Conservation (phyloP, 1,140 invertebrate genomes). For the Saccostrea echinata region DNA sequence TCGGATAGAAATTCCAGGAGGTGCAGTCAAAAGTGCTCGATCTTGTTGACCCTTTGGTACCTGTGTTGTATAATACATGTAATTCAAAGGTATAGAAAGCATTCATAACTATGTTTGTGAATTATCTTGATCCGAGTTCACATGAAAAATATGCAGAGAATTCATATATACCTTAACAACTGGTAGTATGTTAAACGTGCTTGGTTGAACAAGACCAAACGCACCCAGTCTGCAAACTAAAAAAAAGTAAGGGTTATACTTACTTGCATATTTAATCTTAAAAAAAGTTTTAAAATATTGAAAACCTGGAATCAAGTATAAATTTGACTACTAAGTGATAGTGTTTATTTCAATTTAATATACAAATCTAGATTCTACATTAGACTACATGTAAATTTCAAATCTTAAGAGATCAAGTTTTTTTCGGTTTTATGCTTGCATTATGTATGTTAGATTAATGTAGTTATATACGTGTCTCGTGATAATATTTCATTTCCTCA, state of each 20-base stretch:
- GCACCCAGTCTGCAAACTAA: background rate
- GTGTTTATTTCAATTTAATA: no score
- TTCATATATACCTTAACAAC: background rate
- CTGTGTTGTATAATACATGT: background rate
- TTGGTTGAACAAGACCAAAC: background rate
- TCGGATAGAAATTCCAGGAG: background rate
- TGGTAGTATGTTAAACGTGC: background rate
- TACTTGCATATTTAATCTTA: background rate
- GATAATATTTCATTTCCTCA: background rate
- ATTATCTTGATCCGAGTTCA: no score
- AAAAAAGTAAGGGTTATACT: background rate
- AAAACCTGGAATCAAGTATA: no score
- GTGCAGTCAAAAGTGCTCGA: background rate
- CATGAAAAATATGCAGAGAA: background rate
- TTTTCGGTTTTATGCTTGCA: no score
- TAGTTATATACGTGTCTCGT: background rate
- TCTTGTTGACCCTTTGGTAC: background rate
- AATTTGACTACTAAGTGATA: no score
- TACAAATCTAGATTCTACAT: no score
- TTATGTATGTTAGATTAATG: no score
- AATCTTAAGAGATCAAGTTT: no score
- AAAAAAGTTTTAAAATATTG: no score
- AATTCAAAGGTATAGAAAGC: background rate
- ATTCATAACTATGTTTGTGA: no score
- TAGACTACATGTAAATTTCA: no score